A percentile compares a stretch with the other conserved stretches of the same genome.
These are phyloP conservation scores for Echeneis naucrates DNA, from an alignment of 2,797 vertebrate genomes.

Conservation along the genomic window DNA sequence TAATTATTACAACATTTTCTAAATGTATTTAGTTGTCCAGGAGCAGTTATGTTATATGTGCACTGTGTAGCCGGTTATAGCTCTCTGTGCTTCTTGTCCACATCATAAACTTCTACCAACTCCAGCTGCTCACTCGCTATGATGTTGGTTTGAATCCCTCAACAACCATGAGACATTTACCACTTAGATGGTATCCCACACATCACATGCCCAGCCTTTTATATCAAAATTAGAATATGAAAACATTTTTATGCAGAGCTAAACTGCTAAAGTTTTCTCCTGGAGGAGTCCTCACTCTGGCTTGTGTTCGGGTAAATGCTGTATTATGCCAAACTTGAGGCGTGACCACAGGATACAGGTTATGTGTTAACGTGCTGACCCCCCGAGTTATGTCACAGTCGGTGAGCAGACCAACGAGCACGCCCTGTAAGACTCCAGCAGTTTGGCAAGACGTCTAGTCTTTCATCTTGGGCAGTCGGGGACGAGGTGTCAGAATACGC, in stretches of 20 bases:
- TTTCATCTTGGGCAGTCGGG: slow-evolving; percentile 43
- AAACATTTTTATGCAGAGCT: slow-evolving; percentile 27
- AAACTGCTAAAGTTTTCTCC: slow-evolving; percentile 23
- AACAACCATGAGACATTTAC: slow-evolving; percentile 28
- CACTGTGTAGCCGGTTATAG: neutral
- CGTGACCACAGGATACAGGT: slow-evolving; percentile 42
- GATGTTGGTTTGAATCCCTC: slow-evolving; percentile 36
- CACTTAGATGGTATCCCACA: slow-evolving; percentile 2
- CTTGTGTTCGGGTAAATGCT: slow-evolving; percentile 28
- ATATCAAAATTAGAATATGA: slow-evolving; percentile 34
- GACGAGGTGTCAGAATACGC: slow-evolving; percentile 36
- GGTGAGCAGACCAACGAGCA: slow-evolving; percentile 37
- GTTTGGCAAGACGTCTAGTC: slow-evolving; percentile 33
- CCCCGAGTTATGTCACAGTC: slow-evolving; percentile 32
- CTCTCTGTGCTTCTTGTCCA: neutral
- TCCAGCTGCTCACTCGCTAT: slow-evolving; percentile 19
- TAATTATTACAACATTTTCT: neutral
- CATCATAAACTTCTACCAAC: too few relatives aligned
- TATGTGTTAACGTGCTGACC: slow-evolving; percentile 51
- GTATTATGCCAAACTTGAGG: slow-evolving; percentile 45
- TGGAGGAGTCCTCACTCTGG: neutral
- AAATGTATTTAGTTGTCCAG: neutral
- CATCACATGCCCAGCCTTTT: slow-evolving; percentile 13
- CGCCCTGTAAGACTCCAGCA: neutral
- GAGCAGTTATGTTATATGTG: slow-evolving; percentile 1